Evolutionary conservation across 2,797 vertebrate genomes (phyloP).

Genomic region (Salarias fasciatus): DNA sequence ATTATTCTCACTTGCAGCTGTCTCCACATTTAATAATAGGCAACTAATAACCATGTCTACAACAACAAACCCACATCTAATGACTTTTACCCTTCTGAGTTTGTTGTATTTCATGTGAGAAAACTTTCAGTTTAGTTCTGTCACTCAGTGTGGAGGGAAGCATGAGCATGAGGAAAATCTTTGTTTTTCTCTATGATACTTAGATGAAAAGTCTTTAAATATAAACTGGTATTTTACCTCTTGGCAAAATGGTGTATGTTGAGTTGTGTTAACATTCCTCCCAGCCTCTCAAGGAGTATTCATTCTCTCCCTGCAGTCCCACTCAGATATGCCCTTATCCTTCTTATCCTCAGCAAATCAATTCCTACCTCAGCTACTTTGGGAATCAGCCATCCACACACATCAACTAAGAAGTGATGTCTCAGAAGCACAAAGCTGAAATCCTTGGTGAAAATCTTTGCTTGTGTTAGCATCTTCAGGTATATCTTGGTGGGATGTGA

Average conservation of each 20-base stretch:
- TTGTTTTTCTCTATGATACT: slow-evolving; percentile 33
- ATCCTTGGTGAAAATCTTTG: slow-evolving; percentile 67
- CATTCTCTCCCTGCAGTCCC: slow-evolving; percentile 56
- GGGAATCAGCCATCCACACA: slow-evolving; percentile 70
- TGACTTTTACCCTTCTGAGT: neutral
- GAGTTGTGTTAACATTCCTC: slow-evolving; percentile 61
- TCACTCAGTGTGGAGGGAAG: neutral
- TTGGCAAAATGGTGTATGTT: slow-evolving; percentile 47
- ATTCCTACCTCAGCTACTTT: slow-evolving; percentile 74
- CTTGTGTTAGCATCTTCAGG: slow-evolving; percentile 55
- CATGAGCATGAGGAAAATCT: slow-evolving; percentile 19
- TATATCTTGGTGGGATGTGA: slow-evolving; percentile 40
- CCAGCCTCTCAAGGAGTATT: slow-evolving; percentile 50
- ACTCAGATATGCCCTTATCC: slow-evolving; percentile 67
- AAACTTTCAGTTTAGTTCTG: slow-evolving; percentile 24
- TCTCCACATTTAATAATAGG: slow-evolving; percentile 6
- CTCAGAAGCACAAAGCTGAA: slow-evolving; percentile 65
- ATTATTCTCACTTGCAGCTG: slow-evolving; percentile 14
- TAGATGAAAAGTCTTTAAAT: slow-evolving; percentile 46
- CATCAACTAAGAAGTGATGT: slow-evolving; percentile 61
- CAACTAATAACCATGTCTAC: slow-evolving; percentile 11
- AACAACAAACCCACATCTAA: neutral
- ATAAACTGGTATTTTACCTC: slow-evolving; percentile 48
- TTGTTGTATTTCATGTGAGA: slow-evolving; percentile 7
- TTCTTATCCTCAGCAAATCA: slow-evolving; percentile 74